Conservation (phyloP, 2,797 vertebrate species). For the Arnoldichthys spilopterus region DNA sequence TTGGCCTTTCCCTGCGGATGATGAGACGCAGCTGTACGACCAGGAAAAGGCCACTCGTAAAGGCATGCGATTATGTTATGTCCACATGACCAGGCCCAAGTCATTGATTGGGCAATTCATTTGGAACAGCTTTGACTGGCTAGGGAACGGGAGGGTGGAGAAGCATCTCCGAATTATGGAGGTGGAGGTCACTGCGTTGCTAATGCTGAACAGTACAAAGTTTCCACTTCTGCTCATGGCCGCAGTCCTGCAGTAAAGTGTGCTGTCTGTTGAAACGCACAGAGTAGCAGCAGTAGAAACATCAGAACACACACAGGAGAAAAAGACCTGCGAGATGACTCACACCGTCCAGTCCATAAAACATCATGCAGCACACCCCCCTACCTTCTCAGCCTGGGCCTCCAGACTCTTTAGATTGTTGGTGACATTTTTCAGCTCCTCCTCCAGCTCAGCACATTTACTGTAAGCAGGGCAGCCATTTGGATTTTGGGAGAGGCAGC, state of each 20-base stretch:
- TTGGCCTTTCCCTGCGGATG: conserved; percentile 43
- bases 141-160: not conserved
- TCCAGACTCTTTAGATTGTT: conserved; percentile 95
- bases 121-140: not conserved
- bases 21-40: conserved; percentile 21
- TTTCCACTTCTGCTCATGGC: too few species aligned
- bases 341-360: not conserved
- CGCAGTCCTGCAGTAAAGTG: not conserved
- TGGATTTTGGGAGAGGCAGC: conserved; percentile 41
- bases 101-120: conserved; percentile 3
- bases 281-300: not conserved
- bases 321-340: too few species aligned
- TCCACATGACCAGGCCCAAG: conserved; percentile 25
- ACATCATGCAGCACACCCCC: conserved; percentile 44
- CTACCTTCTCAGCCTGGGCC: conserved; percentile 94
- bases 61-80: conserved; percentile 24
- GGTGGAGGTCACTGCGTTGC: not conserved
- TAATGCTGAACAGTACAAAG: not conserved
- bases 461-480: conserved; percentile 72
- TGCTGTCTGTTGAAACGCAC: too few species aligned
- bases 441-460: conserved; percentile 98
- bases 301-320: not conserved
- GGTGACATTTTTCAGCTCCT: conserved; percentile 98
- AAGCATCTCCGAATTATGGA: not conserved
- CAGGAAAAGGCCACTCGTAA: conserved; percentile 49